Evolutionary conservation across 1,140 invertebrate species (phyloP).

Genomic region (Acromyrmex charruanus): DNA sequence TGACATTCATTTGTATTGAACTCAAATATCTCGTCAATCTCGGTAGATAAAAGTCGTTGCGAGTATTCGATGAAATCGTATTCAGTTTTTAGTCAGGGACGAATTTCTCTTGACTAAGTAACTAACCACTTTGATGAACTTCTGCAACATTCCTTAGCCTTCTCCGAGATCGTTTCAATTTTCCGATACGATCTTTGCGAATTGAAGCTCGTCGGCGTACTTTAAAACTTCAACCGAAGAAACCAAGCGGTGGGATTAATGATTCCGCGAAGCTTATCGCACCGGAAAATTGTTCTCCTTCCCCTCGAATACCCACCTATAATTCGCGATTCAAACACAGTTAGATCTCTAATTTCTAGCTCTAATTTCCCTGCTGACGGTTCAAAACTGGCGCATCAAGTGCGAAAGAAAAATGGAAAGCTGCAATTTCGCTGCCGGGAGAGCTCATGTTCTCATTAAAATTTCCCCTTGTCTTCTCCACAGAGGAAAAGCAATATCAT

Average conservation of each 20-base stretch:
- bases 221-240: conserved; percentile 20
- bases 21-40: neutral
- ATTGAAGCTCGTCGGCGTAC: conserved; percentile 29
- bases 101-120: conserved; percentile 4
- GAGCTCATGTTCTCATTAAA: conserved; percentile 17
- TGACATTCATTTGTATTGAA: neutral
- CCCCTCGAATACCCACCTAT: neutral
- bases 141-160: neutral
- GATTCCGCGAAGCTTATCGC: conserved; percentile 9
- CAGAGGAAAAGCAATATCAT: conserved; percentile 50
- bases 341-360: neutral
- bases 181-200: conserved; percentile 49
- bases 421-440: neutral
- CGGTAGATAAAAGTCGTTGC: neutral
- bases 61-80: neutral
- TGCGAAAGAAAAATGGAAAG: neutral
- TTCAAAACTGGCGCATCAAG: neutral
- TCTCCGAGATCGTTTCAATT: conserved; percentile 30
- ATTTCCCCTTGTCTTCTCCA: conserved; percentile 28
- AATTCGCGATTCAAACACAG: neutral
- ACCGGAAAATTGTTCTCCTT: conserved; percentile 18
- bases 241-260: conserved; percentile 38
- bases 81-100: neutral
- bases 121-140: neutral
- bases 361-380: neutral